These are phyloP conservation scores for Urosaurus nigricauda DNA, from an alignment of 2,797 vertebrate genomes.

Conservation along the genomic window DNA sequence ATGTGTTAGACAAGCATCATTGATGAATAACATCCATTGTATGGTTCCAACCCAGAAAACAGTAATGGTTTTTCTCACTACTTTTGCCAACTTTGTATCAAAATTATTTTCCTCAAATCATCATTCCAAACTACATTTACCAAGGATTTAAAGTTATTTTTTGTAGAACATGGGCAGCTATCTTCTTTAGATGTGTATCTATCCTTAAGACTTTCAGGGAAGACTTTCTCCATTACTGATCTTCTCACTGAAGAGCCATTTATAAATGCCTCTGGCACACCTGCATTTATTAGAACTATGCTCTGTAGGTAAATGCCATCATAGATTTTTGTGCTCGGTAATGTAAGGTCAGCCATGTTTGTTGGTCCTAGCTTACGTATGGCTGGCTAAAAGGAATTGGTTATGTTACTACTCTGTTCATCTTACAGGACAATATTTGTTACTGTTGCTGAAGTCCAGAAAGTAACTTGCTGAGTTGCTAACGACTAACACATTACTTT, in stretches of 20 bases:
- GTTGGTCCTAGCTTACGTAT: too few relatives aligned
- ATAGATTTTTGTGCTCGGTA: too few relatives aligned
- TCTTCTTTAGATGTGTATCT: not conserved
- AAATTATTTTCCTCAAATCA: conserved; percentile 9
- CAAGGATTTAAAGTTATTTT: not conserved
- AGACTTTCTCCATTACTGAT: not conserved
- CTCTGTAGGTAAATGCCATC: too few relatives aligned
- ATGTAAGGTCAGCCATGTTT: not conserved
- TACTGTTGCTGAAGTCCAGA: too few relatives aligned
- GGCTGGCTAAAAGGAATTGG: too few relatives aligned
- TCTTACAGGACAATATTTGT: too few relatives aligned
- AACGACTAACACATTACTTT: too few relatives aligned
- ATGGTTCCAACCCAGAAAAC: not conserved
- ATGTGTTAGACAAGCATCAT: not conserved
- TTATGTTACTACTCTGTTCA: too few relatives aligned
- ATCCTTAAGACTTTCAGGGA: not conserved
- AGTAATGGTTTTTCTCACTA: not conserved
- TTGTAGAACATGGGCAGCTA: not conserved
- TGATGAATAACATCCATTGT: not conserved
- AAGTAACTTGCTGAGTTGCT: too few relatives aligned
- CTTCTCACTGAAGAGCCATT: not conserved
- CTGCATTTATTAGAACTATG: not conserved
- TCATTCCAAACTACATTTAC: not conserved
- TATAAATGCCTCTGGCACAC: not conserved
- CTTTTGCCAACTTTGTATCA: not conserved